A percentile compares a stretch with the other conserved stretches of the same genome.
phyloP scores from a whole-genome alignment of 2,888 invertebrate genomes.

The Acanthosepion lycidas region DNA sequence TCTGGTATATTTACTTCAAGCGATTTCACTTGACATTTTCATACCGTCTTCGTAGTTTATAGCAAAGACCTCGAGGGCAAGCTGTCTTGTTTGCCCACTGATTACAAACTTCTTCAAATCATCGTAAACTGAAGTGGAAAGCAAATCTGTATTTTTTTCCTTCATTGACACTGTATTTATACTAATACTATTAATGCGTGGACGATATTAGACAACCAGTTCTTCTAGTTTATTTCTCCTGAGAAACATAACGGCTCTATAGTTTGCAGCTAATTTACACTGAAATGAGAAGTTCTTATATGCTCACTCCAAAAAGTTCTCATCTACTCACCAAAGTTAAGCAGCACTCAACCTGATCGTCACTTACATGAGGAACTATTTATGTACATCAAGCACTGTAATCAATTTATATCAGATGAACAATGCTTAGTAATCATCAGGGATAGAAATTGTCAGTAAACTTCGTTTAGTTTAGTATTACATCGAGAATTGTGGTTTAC shows the following conservation, averaged over 20 bases:
- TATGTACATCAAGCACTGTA: too few relatives aligned
- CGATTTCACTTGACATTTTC: too few relatives aligned
- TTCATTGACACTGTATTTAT: background rate
- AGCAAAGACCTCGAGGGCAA: background rate
- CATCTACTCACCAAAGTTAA: background rate
- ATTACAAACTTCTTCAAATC: slow-evolving; percentile 16
- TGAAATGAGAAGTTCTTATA: background rate
- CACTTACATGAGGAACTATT: too few relatives aligned
- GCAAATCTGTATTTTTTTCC: background rate
- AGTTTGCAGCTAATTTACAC: background rate
- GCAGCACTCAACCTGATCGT: background rate
- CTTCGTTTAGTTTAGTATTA: too few relatives aligned
- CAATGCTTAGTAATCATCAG: too few relatives aligned
- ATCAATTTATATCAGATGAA: too few relatives aligned
- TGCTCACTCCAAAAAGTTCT: too few relatives aligned
- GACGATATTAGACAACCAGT: background rate
- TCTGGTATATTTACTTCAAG: too few relatives aligned
- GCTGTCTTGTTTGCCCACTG: background rate
- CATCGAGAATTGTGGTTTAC: too few relatives aligned
- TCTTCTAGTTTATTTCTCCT: background rate
- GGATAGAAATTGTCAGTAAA: too few relatives aligned
- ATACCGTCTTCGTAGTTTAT: too few relatives aligned
- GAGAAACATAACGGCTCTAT: background rate
- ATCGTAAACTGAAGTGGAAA: background rate
- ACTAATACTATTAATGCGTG: background rate